phyloP scores from a whole-genome alignment of 2,113 vertebrate genomes.

The Spea multiplicata region DNA sequence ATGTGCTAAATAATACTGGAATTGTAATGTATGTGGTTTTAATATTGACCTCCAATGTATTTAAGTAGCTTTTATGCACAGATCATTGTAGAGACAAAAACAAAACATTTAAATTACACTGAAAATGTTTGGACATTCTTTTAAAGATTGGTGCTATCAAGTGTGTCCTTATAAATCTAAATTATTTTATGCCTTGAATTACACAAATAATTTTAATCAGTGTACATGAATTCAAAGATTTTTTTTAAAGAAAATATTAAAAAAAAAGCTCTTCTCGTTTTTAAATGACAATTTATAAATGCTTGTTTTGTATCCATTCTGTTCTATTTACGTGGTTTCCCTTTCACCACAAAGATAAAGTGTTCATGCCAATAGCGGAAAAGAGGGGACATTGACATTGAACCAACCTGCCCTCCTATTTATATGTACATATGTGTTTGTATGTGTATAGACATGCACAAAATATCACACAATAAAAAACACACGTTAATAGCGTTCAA shows the following conservation, averaged over 20 bases:
- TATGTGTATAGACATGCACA: not conserved
- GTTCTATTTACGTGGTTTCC: constrained; percentile 54
- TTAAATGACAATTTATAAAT: constrained; percentile 38
- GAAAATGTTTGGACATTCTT: constrained; percentile 77
- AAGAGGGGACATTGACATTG: not conserved
- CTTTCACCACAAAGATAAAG: not conserved
- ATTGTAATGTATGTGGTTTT: constrained; percentile 65
- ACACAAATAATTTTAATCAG: constrained; percentile 56
- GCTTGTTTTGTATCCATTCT: constrained; percentile 64
- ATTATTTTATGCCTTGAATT: constrained; percentile 77
- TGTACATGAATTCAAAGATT: constrained; percentile 50
- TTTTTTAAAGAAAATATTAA: not conserved
- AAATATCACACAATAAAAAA: not conserved
- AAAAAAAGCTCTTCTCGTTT: not conserved
- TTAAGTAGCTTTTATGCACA: constrained; percentile 66
- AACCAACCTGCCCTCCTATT: not conserved
- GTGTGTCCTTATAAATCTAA: constrained; percentile 70
- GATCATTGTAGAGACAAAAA: constrained; percentile 52
- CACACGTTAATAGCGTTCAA: not conserved
- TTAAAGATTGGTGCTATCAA: constrained; percentile 88
- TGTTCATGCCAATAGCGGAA: not conserved
- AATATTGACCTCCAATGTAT: constrained; percentile 67
- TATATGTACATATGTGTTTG: constrained; percentile 13
- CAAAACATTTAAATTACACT: constrained; percentile 69
- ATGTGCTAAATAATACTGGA: constrained; percentile 85